Evolutionary conservation across 2,797 vertebrate genomes (phyloP), one percentile per base, ranked within the genome.

Genomic region (Arrhamphus sclerolepis): DNA sequence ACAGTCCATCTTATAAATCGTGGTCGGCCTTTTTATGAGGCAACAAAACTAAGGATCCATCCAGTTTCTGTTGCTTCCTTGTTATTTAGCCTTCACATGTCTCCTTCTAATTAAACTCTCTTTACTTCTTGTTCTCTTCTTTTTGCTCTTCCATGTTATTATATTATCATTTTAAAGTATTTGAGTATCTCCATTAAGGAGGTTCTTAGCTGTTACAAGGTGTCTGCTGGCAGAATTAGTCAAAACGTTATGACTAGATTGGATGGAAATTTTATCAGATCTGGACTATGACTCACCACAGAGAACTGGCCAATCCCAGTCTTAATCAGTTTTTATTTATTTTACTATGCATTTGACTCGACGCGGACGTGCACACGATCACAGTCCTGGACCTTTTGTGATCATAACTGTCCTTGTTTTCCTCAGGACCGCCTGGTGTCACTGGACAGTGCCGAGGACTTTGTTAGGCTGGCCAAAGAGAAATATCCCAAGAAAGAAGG

Each of bases 401-500:
- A 21, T 41, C 16, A 8, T 47, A 5, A 0, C 22, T 46, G 43
- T 51, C 16, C 31, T 2, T 41, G 62, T 54, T 40, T 7, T 46
- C 41, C 21, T 41, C 82, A 97, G 95, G 95, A 96, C 51, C 93
- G 93, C 6, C 92, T 96, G 49, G 91, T 97, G 65, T 91, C 93
- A n/a, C 92, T 97, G 14, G 95, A 97, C 22, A 94, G 94, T 0
- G 94, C 94, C 0, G 95, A 96, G 5, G 95, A 97, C 29, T 97
- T 97, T 88, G 89, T 95, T 80, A 81, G 69, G 83, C 83, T 94
- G 79, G 96, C 95, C 48, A 89, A 90, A 19, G 39, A 65, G 8
- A 91, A 81, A 66, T 97, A 96, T 26, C 94, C 95, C 0, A 95
- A 90, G 80, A 91, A 60, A 39, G 79, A 49, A 14, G 43, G 19